Evolutionary conservation across 2,113 vertebrate species (phyloP).

Genomic region (Pteropus alecto): DNA sequence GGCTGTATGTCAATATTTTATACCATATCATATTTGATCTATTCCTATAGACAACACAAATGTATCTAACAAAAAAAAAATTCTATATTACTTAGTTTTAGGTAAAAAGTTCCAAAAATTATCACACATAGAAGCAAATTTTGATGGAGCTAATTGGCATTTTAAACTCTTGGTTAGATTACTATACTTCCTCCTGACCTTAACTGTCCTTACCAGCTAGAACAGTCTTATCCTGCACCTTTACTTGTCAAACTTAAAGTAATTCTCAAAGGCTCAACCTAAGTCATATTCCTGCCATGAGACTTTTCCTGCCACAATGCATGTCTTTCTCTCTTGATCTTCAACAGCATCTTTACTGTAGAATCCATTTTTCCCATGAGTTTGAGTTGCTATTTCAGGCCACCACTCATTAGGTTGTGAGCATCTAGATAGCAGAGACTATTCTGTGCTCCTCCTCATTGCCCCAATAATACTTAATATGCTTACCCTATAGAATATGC

Average conservation of each 20-base stretch:
- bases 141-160: not conserved
- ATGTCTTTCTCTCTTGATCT: not conserved
- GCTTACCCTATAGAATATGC: not conserved
- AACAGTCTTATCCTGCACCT: not conserved
- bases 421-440: not conserved
- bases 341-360: not conserved
- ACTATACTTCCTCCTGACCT: not conserved
- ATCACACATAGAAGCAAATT: not conserved
- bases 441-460: not conserved
- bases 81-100: not conserved
- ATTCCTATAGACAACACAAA: not conserved
- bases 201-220: not conserved
- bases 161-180: not conserved
- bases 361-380: not conserved
- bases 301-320: not conserved
- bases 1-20: not conserved
- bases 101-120: not conserved
- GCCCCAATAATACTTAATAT: not conserved
- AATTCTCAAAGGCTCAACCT: not conserved
- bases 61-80: not conserved
- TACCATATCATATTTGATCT: not conserved
- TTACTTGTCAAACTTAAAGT: not conserved
- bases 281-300: not conserved
- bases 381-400: not conserved
- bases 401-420: not conserved